Evolutionary conservation across 2,113 vertebrate genomes (phyloP), one percentile per base, ranked within the genome.

Genomic region (Brachyistius frenatus): DNA sequence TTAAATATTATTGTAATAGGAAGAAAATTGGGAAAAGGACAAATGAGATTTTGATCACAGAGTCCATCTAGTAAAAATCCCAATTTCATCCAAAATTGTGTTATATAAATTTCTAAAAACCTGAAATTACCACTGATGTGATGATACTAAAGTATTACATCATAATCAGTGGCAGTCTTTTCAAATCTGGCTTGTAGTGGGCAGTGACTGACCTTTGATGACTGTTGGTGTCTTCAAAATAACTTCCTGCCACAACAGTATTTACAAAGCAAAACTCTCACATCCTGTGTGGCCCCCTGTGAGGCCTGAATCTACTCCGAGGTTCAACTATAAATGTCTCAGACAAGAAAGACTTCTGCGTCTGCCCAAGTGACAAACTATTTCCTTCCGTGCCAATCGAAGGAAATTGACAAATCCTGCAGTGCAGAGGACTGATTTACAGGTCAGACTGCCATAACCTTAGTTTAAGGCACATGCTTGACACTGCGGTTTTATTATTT

Each of bases 211-310:
- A 83, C 72, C 36, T 76, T 68, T 23, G 47, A 84, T 0, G 30
- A 44, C 74, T 67, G 5, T 23, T 77, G 77, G 65, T 71, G 11
- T 84, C 81, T 70, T 80, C 50, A 56, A 73, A 88, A 63, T 81
- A 62, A 85, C 70, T 78, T 86, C 77, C 56, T 76, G 83, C 72
- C 73, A 60, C 53, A 66, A 75, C 61, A 63, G 72, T 61, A 80
- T 86, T 86, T 80, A 77, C 66, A 71, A 69, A 88, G 76, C 78
- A 64, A 35, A 60, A 61, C 78, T 64, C 66, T 82, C 68, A 86
- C 87, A 75, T 89, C 81, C 86, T 89, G 83, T 73, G 73, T 55
- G 74, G 41, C 62, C 66, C 47, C 44, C 56, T 0, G 37, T 4
- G 60, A 41, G 50, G 54, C 66, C 56, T 0, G 13, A 62, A 23